phyloP scores from a whole-genome alignment of 2,797 vertebrate genomes.

The Novumbra hubbsi region DNA sequence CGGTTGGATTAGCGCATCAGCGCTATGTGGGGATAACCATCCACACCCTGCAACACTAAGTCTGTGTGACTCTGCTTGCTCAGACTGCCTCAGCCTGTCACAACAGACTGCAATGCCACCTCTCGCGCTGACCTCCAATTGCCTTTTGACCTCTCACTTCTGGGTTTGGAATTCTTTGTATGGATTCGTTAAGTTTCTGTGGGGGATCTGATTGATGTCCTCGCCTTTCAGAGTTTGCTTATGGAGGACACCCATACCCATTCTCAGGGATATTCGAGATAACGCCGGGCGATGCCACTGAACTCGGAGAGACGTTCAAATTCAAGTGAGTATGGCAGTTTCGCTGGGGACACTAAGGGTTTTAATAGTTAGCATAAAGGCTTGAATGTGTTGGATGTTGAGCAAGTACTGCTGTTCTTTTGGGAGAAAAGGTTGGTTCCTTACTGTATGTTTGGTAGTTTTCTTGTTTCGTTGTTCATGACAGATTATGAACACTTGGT shows the following conservation, averaged over 20 bases:
- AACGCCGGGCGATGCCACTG: slow-evolving; percentile 92
- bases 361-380: neutral
- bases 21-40: neutral
- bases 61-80: neutral
- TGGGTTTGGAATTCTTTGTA: neutral
- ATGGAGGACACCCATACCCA: slow-evolving; percentile 97
- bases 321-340: slow-evolving; percentile 87
- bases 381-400: neutral
- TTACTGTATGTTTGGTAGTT: neutral
- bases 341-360: neutral
- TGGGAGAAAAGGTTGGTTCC: neutral
- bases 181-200: neutral
- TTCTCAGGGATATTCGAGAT: slow-evolving; percentile 99
- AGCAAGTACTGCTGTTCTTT: neutral
- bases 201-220: neutral
- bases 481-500: too few species aligned
- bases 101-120: neutral
- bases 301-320: slow-evolving; percentile 98
- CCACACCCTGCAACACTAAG: neutral
- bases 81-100: neutral
- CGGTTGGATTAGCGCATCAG: neutral
- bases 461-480: neutral
- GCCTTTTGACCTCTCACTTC: too few species aligned
- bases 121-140: neutral
- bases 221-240: slow-evolving; percentile 88